These are phyloP conservation scores for Parnassius apollo DNA, from an alignment of 2,888 invertebrate genomes.

Conservation along the genomic window DNA sequence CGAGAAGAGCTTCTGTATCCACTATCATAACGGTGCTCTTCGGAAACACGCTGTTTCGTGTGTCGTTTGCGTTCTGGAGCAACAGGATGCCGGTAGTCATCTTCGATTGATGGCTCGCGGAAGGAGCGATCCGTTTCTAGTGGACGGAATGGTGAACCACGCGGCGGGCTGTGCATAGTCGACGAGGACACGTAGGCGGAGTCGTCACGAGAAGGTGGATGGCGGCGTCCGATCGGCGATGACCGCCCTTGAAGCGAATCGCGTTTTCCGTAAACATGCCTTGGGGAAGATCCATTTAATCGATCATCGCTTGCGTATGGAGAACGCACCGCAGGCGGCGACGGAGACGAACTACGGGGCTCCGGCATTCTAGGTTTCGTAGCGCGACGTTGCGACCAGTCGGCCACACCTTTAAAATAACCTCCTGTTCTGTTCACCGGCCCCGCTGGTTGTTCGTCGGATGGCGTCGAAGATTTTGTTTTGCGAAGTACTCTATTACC, in stretches of 20 bases:
- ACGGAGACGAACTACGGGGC: constrained; percentile 71
- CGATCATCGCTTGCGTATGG: constrained; percentile 69
- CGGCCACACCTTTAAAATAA: constrained; percentile 88
- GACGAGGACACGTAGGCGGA: constrained; percentile 81
- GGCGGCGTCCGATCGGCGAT: constrained; percentile 68
- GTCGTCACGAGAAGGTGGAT: constrained; percentile 78
- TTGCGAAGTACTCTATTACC: constrained; percentile 73
- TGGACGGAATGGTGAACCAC: constrained; percentile 75
- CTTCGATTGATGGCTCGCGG: constrained; percentile 76
- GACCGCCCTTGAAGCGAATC: constrained; percentile 69
- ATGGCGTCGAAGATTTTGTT: constrained; percentile 77
- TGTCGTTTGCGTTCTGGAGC: constrained; percentile 85
- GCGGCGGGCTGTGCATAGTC: constrained; percentile 80
- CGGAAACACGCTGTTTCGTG: constrained; percentile 75
- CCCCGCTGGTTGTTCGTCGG: constrained; percentile 71
- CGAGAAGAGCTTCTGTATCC: constrained; percentile 81
- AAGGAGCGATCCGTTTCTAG: constrained; percentile 69
- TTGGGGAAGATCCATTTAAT: constrained; percentile 63
- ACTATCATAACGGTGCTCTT: constrained; percentile 79
- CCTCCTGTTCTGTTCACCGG: constrained; percentile 73
- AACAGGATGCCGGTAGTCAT: constrained; percentile 79
- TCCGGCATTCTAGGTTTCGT: constrained; percentile 76
- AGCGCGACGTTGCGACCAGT: constrained; percentile 87
- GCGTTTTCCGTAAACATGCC: constrained; percentile 69
- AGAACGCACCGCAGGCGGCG: constrained; percentile 66